Base-by-base conservation (phyloP, 2,888 invertebrate species). In the Phalera bucephala region DNA sequence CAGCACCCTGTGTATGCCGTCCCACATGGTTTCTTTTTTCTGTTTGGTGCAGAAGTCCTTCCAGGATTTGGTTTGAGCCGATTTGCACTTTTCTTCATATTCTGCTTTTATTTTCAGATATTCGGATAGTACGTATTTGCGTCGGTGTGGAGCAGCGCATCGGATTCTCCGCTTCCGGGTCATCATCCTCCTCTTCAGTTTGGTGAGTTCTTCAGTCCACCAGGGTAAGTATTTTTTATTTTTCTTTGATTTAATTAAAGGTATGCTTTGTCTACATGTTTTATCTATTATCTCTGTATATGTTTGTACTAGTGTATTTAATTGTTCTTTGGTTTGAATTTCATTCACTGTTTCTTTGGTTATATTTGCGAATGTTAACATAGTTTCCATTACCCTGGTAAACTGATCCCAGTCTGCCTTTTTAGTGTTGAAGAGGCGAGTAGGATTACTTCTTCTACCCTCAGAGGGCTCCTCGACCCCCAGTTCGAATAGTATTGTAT, bases 361-460 rank as follows among this genome's bases (percentile, higher is more conserved):
- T 3, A 21, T 21, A 3, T 31, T n/a, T 2, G 9, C 21, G 1
- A 7, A 1, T 19, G 9, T 13, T 13, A 13, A 2, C 2, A 8
- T 21, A 12, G 13, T 14, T 28, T 14, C 15, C 6, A 23, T 9
- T 9, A 2, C 1, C 9, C 13, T 15, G 12, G 8, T 23, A 9
- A 32, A 32, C 8, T 15, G 8, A 3, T 9, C 14, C 32, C 23
- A 23, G 12, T 32, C 22, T 2, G 32, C 20, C 14, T 23, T 32
- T 23, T 9, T 13, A 1, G 32, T 23, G 8, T 23, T 15, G 9
- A 20, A 22, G 10, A n/a, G 19, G 3, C 32, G 13, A 1, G 15
- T 32, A 2, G 22, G 3, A 7, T n/a, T 21, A 12, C 11, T 14
- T 8, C n/a, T 5, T 2, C 8, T n/a, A 5, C 2, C 4, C 21